Percentiles rank a stretch among this genome's conserved stretches.
Conservation (phyloP, 2,797 vertebrate genomes). For the Petrocephalus schoutedeni region DNA sequence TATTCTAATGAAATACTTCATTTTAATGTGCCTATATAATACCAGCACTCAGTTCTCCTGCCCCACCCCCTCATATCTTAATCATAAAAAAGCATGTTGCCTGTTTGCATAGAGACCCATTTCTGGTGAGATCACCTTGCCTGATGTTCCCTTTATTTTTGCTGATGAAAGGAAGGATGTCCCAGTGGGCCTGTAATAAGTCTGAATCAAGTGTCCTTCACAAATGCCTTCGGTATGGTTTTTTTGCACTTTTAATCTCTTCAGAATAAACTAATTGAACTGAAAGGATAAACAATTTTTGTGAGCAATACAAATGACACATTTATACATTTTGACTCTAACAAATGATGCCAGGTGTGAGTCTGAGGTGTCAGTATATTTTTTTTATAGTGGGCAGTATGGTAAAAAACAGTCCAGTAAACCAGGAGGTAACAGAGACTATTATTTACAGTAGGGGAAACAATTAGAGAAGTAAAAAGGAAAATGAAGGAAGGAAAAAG, state of each 20-base stretch:
- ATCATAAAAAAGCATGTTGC: not conserved
- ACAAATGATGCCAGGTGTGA: not conserved
- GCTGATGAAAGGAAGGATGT: not conserved
- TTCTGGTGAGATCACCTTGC: not conserved
- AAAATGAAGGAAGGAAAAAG: not conserved
- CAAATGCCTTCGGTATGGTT: not conserved
- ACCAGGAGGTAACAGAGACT: not conserved
- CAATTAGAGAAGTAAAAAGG: not conserved
- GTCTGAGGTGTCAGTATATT: not conserved
- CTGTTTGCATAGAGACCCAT: slow-evolving; percentile 7
- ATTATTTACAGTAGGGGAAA: not conserved
- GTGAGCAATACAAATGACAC: not conserved
- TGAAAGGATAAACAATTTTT: not conserved
- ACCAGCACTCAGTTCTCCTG: not conserved
- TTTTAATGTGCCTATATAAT: slow-evolving; percentile 4
- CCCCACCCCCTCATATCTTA: not conserved
- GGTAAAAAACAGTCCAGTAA: not conserved
- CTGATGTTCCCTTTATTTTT: not conserved
- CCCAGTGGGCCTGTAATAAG: not conserved
- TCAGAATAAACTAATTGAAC: not conserved
- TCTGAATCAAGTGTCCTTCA: not conserved
- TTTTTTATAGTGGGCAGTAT: not conserved
- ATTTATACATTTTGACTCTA: not conserved
- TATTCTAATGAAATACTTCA: slow-evolving; percentile 2
- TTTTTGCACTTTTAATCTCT: not conserved